Base-by-base conservation (phyloP, 1,140 invertebrate genomes). In the Hyles vespertilio region DNA sequence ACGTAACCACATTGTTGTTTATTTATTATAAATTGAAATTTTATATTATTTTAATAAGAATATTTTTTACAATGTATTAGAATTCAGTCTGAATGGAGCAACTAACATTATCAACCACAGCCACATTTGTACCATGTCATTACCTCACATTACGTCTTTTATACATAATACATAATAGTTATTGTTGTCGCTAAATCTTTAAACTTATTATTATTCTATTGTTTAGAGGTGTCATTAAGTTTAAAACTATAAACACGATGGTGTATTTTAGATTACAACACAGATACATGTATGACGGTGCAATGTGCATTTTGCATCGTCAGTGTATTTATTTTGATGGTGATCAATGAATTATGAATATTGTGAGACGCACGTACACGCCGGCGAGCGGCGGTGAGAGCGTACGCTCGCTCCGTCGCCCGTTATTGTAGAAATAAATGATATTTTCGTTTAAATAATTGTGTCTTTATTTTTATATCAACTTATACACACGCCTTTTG, bases 381-480 rank as follows among this genome's bases (percentile, higher is more conserved):
- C 59, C 70, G 77, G 46, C 45, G 54, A 11, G 52, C 3, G 52
- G 77, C 71, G 76, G 67, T 66, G 74, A 47, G 61, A 55, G 61
- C 67, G 56, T 40, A 60, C 54, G 59, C 58, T 61, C 61, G 62
- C 68, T 69, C 65, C 74, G 76, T 69, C 75, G 76, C 75, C 69
- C 84, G 74, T 83, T 83, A 81, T 77, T 81, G 77, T 88, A 88
- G 85, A 85, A 88, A 86, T 88, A 88, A 88, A 88, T 84, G 83
- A 88, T 88, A 88, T 88, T 88, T 88, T 88, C 85, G 85, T 88
- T 86, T 86, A 86, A 75, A 79, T 64, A 65, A 75, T 79, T 76
- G 76, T 70, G 69, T 84, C 64, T 81, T 82, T 77, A 78, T 78
- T 82, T 53, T 40, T 22, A 8, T 48, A 48, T 48, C 22, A 22